Evolutionary conservation across 2,113 vertebrate species (phyloP).

Genomic region (Chunga burmeisteri): DNA sequence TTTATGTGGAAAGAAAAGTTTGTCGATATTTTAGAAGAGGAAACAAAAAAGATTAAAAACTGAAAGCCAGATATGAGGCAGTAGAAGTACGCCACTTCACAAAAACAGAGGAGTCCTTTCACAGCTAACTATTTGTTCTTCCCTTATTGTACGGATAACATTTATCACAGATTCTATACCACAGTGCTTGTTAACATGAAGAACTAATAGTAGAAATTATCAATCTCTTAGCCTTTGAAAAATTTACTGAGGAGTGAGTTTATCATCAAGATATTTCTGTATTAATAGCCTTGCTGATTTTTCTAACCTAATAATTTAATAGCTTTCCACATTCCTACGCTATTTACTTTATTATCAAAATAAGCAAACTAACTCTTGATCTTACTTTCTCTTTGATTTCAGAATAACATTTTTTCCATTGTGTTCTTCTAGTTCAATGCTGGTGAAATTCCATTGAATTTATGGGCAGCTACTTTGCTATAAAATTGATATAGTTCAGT

Average conservation of each 20-base stretch:
- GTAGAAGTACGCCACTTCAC: not conserved
- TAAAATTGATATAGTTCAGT: not conserved
- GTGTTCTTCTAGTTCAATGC: not conserved
- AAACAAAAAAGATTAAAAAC: not conserved
- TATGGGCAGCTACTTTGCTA: not conserved
- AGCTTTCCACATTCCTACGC: not conserved
- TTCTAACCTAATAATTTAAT: not conserved
- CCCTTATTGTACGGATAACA: not conserved
- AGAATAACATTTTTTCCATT: not conserved
- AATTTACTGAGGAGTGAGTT: not conserved
- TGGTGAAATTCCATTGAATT: slow-evolving; percentile 2
- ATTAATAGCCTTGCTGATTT: not conserved
- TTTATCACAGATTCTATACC: not conserved
- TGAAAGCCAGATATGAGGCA: not conserved
- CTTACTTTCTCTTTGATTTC: not conserved
- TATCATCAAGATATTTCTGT: not conserved
- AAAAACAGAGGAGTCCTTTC: not conserved
- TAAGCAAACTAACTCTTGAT: not conserved
- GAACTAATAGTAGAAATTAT: not conserved
- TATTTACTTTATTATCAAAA: not conserved
- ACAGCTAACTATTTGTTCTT: not conserved
- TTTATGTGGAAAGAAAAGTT: not conserved
- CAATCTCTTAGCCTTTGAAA: not conserved
- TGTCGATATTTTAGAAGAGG: not conserved
- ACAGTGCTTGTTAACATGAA: not conserved